phyloP scores from a whole-genome alignment of 1,140 invertebrate species.

The Trachymyrmex septentrionalis region DNA sequence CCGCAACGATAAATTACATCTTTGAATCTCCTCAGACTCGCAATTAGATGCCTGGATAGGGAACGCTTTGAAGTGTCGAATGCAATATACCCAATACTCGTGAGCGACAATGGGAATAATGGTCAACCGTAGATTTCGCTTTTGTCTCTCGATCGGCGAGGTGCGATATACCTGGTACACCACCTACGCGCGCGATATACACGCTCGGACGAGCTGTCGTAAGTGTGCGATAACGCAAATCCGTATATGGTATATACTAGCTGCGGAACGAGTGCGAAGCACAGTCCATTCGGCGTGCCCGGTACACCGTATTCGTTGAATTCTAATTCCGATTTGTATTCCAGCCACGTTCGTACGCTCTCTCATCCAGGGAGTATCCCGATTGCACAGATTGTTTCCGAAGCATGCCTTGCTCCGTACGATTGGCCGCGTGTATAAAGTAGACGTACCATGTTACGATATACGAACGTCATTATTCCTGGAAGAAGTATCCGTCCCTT shows the following conservation, averaged over 20 bases:
- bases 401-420: slow-evolving; percentile 57
- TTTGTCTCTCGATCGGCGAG: slow-evolving; percentile 56
- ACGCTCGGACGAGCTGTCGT: slow-evolving; percentile 50
- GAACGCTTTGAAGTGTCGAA: slow-evolving; percentile 30
- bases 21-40: slow-evolving; percentile 13
- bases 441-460: slow-evolving; percentile 50
- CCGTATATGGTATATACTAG: slow-evolving; percentile 75
- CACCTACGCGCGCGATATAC: slow-evolving; percentile 38
- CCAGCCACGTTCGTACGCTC: slow-evolving; percentile 69
- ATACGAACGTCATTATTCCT: slow-evolving; percentile 60
- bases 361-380: slow-evolving; percentile 64
- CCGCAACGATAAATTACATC: slow-evolving; percentile 13
- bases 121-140: slow-evolving; percentile 28
- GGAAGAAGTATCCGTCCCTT: slow-evolving; percentile 31
- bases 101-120: slow-evolving; percentile 50
- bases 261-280: slow-evolving; percentile 31
- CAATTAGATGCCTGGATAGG: slow-evolving; percentile 48
- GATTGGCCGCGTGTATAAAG: slow-evolving; percentile 48
- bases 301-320: slow-evolving; percentile 68
- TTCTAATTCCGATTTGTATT: slow-evolving; percentile 80
- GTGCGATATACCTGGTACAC: slow-evolving; percentile 47
- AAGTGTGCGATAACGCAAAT: slow-evolving; percentile 78
- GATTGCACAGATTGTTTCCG: slow-evolving; percentile 73
- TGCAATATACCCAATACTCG: slow-evolving; percentile 28
- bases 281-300: slow-evolving; percentile 42